Evolutionary conservation across 2,888 invertebrate genomes (phyloP).

Genomic region (Drosophila mercatorum): DNA sequence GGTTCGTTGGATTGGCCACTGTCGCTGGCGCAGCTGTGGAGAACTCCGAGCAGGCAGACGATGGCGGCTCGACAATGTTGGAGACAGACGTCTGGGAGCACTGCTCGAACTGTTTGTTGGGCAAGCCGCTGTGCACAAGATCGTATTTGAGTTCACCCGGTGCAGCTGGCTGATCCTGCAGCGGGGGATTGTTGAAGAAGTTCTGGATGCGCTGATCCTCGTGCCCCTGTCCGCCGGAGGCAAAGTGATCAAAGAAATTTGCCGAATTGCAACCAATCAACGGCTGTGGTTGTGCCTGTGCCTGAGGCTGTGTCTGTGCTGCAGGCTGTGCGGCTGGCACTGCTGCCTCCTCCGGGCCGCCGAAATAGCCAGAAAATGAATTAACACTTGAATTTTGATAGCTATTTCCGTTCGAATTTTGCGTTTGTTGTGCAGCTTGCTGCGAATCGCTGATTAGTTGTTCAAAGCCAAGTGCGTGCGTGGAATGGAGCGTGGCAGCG

Average conservation of each 20-base stretch:
- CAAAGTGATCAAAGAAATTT: constrained; percentile 63
- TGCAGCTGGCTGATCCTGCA: constrained; percentile 78
- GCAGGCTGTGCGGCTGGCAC: constrained; percentile 12
- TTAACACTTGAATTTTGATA: constrained; percentile 65
- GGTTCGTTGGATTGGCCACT: constrained; percentile 4
- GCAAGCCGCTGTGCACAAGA: constrained; percentile 81
- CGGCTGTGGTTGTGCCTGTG: constrained; percentile 14
- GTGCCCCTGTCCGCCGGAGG: constrained; percentile 31
- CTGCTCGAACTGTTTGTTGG: constrained; percentile 65
- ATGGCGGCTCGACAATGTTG: constrained; percentile 83
- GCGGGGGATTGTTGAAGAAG: constrained; percentile 84
- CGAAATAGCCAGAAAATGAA: constrained; percentile 57
- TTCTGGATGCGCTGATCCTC: constrained; percentile 83
- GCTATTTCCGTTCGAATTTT: constrained; percentile 31
- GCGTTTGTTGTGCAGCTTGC: constrained; percentile 34
- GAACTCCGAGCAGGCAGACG: constrained; percentile 84
- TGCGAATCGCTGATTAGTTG: constrained; percentile 51
- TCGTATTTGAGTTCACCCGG: constrained; percentile 83
- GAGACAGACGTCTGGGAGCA: constrained; percentile 83
- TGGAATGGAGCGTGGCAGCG: background rate
- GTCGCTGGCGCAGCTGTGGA: constrained; percentile 52
- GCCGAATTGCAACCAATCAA: constrained; percentile 26
- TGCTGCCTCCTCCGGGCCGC: constrained; percentile 34
- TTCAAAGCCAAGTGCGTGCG: constrained; percentile 56
- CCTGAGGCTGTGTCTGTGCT: constrained; percentile 2